These are phyloP conservation scores for Anser cygnoides DNA, from an alignment of 2,113 vertebrate genomes.

Conservation along the genomic window DNA sequence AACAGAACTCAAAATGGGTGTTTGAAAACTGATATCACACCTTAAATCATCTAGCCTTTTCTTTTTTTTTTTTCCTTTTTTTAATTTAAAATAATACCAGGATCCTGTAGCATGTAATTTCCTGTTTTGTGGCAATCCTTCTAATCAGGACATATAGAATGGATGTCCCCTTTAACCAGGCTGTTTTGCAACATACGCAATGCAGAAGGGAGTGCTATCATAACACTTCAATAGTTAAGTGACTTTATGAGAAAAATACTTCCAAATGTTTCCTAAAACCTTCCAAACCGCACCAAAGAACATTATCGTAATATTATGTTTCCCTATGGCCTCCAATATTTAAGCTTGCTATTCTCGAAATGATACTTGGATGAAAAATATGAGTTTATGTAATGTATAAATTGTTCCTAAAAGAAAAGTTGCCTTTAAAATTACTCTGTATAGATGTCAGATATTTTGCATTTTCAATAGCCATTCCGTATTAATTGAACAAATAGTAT, in stretches of 20 bases:
- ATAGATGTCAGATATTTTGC: conserved; percentile 65
- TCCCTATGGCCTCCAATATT: conserved; percentile 88
- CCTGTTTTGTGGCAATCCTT: conserved; percentile 66
- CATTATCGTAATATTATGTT: conserved; percentile 94
- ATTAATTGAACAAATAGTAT: conserved; percentile 66
- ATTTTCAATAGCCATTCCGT: conserved; percentile 59
- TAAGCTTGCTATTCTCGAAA: conserved; percentile 84
- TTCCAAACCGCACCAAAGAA: conserved; percentile 96
- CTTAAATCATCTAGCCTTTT: conserved; percentile 28
- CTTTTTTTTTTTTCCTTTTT: conserved; percentile 33
- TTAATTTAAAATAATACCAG: conserved; percentile 71
- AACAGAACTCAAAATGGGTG: conserved; percentile 32
- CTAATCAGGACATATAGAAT: conserved; percentile 70
- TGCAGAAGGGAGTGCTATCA: conserved; percentile 86
- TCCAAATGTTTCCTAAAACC: conserved; percentile 95
- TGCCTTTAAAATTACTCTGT: conserved; percentile 65
- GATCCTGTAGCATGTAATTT: conserved; percentile 70
- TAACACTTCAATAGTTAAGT: conserved; percentile 95
- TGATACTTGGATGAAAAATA: conserved; percentile 91
- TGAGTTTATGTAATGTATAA: conserved; percentile 75
- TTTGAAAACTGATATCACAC: conserved; percentile 48
- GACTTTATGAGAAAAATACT: conserved; percentile 96
- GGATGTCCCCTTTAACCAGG: conserved; percentile 71
- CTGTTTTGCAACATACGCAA: conserved; percentile 65
- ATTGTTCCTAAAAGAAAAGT: conserved; percentile 72